Evolutionary conservation across 37 sponge, comb jelly and placozoan genomes (phyloP).

Genomic region (Chondrilla cf. caribensis): DNA sequence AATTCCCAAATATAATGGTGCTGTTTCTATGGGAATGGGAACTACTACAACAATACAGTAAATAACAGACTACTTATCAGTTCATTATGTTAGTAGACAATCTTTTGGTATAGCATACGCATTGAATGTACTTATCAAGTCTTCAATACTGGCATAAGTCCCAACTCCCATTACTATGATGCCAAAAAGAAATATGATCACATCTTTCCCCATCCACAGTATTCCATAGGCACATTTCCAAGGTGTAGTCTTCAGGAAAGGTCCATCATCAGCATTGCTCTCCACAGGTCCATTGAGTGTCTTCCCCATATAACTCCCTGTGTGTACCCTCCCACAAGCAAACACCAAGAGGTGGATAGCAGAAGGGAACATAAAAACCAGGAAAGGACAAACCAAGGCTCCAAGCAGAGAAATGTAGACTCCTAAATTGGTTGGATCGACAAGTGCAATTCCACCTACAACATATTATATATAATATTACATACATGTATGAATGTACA

Average conservation of each 20-base stretch:
- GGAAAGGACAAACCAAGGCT: slow-evolving; percentile 76
- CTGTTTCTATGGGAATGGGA: no score
- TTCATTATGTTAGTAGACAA: not conserved
- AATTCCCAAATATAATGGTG: no score
- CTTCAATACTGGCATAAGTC: slow-evolving; percentile 44
- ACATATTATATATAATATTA: no score
- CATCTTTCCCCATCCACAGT: slow-evolving; percentile 54
- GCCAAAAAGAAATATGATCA: slow-evolving; percentile 62
- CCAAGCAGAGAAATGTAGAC: slow-evolving; percentile 85
- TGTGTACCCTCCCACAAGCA: not conserved
- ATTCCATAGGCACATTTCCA: no score
- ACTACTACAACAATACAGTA: no score
- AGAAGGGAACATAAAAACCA: slow-evolving; percentile 92
- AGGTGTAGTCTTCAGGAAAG: no score
- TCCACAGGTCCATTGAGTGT: no score
- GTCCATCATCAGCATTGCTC: no score
- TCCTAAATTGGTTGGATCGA: slow-evolving; percentile 54
- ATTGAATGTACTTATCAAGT: slow-evolving; percentile 25
- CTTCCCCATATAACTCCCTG: not conserved
- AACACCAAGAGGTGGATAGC: slow-evolving; percentile 57
- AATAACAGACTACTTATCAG: no score
- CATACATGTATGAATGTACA: no score
- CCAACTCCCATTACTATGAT: slow-evolving; percentile 63
- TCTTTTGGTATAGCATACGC: not conserved
- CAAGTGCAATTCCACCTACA: slow-evolving; percentile 59